Evolutionary conservation across 2,797 vertebrate genomes (phyloP), one percentile per base, ranked within the genome.

Genomic region (Notamacropus eugenii): DNA sequence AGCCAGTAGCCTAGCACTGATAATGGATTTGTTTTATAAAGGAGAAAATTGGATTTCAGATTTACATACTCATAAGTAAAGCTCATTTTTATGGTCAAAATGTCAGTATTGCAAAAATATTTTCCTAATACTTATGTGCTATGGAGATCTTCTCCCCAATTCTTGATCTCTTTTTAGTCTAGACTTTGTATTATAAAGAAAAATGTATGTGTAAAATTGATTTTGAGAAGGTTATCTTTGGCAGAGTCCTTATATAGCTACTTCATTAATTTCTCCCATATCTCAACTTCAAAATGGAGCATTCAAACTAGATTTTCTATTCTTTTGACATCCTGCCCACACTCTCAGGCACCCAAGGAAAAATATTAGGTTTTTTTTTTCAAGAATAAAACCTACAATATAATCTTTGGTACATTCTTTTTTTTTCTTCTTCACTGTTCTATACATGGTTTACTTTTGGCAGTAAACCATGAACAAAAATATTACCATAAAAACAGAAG

Each of bases 401-500:
- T 94, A 92, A 95, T 52, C 62, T 52, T 96, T 96, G 90, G 27
- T 29, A 46, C 40, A 82, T 91, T 87, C 19, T 59, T 29, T 95
- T 97, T 93, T 93, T 93, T 93, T 97, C 92, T 95, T 97, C 52
- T 95, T 95, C 96, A 93, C 82, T 97, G 2, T 96, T 94, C 93
- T 97, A 97, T 97, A 95, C 94, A 95, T 93, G 87, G 93, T 96
- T 96, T 56, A 91, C 97, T 93, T 62, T 97, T 97, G 94, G 93
- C 93, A 96, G 90, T 55, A 96, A 93, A 82, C 22, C 19, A 46
- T 24, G 67, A 82, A 40, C 12, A 95, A 95, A 95, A 92, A 28
- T 29, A 93, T 96, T 98, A 96, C 96, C 96, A 93, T 97, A 96
- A 97, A 93, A 98, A 11, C 74, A 82, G 8, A 9, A 46, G 40